Evolutionary conservation across 1,140 invertebrate genomes (phyloP).

Genomic region (Dendroctonus ponderosae): DNA sequence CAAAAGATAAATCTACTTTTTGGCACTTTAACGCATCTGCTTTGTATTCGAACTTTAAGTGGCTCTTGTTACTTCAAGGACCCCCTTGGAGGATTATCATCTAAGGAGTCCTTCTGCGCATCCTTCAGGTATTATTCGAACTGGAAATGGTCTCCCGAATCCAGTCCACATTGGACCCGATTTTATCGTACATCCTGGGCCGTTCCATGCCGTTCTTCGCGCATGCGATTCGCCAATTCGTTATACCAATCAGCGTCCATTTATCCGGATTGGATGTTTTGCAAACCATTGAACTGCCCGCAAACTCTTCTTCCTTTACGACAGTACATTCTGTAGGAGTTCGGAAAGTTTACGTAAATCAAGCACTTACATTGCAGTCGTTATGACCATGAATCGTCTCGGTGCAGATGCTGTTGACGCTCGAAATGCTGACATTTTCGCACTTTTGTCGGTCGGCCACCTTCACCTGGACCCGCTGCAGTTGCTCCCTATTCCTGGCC

Average conservation of each 20-base stretch:
- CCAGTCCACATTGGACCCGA: constrained; percentile 77
- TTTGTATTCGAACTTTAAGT: not conserved
- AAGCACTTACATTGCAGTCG: constrained; percentile 73
- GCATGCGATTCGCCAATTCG: constrained; percentile 81
- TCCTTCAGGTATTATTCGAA: constrained; percentile 31
- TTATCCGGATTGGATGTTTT: constrained; percentile 61
- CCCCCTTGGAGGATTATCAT: not conserved
- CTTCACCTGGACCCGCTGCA: constrained; percentile 74
- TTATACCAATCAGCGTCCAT: constrained; percentile 73
- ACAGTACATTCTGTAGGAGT: constrained; percentile 12
- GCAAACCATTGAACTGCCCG: constrained; percentile 81
- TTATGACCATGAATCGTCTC: constrained; percentile 74
- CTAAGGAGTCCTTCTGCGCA: not conserved
- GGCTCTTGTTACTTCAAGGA: not conserved
- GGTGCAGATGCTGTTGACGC: constrained; percentile 77
- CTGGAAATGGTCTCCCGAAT: constrained; percentile 67
- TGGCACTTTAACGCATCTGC: not conserved
- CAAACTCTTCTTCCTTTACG: constrained; percentile 77
- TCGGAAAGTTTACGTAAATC: not conserved
- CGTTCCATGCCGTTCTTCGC: constrained; percentile 66
- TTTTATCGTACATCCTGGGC: constrained; percentile 78
- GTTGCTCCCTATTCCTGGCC: constrained; percentile 73
- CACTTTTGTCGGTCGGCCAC: constrained; percentile 74
- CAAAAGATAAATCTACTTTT: constrained; percentile 6
- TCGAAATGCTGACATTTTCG: constrained; percentile 79